These are phyloP conservation scores for Calosoma granatense DNA, from an alignment of 1,140 invertebrate genomes.

Conservation along the genomic window DNA sequence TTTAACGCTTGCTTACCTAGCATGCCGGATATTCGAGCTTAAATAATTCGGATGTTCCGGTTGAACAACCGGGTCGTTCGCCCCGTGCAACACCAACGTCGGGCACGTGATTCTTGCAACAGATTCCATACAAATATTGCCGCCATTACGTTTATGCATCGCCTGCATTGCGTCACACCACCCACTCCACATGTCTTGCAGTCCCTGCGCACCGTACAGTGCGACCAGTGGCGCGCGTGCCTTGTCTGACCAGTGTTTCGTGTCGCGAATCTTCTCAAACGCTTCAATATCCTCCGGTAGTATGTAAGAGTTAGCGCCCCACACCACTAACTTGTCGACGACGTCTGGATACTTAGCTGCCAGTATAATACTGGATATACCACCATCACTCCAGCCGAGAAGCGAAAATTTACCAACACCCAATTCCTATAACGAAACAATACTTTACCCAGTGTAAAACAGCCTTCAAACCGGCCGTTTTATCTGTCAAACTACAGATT, in stretches of 20 bases:
- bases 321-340: slow-evolving; percentile 64
- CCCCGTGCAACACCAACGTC: slow-evolving; percentile 72
- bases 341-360: slow-evolving; percentile 55
- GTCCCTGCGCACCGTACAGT: slow-evolving; percentile 65
- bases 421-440: slow-evolving; percentile 37
- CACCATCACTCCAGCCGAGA: slow-evolving; percentile 85
- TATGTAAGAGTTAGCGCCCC: slow-evolving; percentile 69
- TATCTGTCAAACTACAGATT: slow-evolving; percentile 2
- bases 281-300: slow-evolving; percentile 53
- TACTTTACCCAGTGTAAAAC: slow-evolving; percentile 11
- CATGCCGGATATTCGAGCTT: slow-evolving; percentile 51
- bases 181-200: slow-evolving; percentile 53
- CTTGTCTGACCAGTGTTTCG: slow-evolving; percentile 67
- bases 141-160: slow-evolving; percentile 47
- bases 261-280: slow-evolving; percentile 54
- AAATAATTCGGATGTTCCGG: slow-evolving; percentile 60
- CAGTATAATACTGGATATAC: slow-evolving; percentile 63
- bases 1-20: slow-evolving; percentile 42
- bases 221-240: slow-evolving; percentile 64
- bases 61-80: slow-evolving; percentile 68
- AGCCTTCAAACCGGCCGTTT: slow-evolving; percentile 10
- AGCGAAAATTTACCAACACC: slow-evolving; percentile 63
- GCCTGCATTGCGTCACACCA: slow-evolving; percentile 60
- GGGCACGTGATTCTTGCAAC: slow-evolving; percentile 57
- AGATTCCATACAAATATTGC: slow-evolving; percentile 59